Evolutionary conservation across 2,113 vertebrate species (phyloP), one percentile per base, ranked within the genome.

Genomic region (Charadrius vociferus): DNA sequence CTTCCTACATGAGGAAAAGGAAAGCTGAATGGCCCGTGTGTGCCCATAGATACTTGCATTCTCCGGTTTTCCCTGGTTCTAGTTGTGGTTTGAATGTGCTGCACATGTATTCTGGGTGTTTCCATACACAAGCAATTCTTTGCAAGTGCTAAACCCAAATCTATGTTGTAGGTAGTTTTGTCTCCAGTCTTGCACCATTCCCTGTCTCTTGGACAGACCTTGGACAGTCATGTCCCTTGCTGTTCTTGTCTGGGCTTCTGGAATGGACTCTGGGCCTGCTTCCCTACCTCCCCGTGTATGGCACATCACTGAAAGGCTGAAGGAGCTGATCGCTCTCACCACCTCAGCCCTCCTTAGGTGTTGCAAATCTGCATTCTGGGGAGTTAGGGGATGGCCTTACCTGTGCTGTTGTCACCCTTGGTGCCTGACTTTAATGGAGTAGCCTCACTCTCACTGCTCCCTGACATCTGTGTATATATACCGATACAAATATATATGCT

Each of bases 41-140:
- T 34, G 21, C 13, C 29, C 15, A 6, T 2, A 58, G 58, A 21
- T 73, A 53, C 2, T 29, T 34, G 14, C 2, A 24, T 39, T 79
- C 21, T 74, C 17, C 23, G 3, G 13, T 63, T 82, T 86, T 21
- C 5, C 17, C 14, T 45, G 15, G 4, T 39, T 86, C 72, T 86
- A 53, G 14, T 45, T 0, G 0, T 29, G 27, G 5, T 65, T 86
- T 70, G 17, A 65, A 37, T 0, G 3, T 59, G 23, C 27, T 72
- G 27, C 43, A 63, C 5, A 14, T 0, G 0, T 78, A 32, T 89
- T 74, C 27, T 50, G 55, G 1, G 2, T 72, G 26, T 72, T 86
- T 55, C 71, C 3, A 3, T 45, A 34, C 18, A 71, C 32, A 43
- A 49, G n/a, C 7, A 62, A 10, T 37, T 50, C 15, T 91, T 56